A percentile compares a stretch with the other conserved stretches of the same genome.
Evolutionary conservation across 2,888 invertebrate species (phyloP).

Genomic region (Pristionchus fissidentatus): DNA sequence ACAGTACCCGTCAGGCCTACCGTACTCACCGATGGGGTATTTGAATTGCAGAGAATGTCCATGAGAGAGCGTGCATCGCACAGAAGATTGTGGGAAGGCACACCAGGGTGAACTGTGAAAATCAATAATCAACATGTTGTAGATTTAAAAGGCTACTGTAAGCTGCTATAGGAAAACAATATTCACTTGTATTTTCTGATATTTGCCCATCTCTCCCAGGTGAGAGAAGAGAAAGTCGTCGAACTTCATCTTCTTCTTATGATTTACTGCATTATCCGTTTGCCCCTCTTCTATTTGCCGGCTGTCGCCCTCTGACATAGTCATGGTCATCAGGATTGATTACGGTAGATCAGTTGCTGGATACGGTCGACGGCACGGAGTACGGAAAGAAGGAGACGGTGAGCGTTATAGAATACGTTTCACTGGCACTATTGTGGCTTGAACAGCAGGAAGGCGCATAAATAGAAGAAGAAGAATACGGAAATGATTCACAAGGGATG

Average conservation of each 20-base stretch:
- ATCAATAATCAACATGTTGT: neutral
- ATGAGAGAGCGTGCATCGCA: constrained; percentile 74
- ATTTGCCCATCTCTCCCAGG: constrained; percentile 75
- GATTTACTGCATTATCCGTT: no score
- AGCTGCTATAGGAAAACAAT: no score
- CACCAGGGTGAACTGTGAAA: constrained; percentile 72
- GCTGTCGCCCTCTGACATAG: no score
- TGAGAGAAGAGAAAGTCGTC: constrained; percentile 73
- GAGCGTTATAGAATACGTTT: no score
- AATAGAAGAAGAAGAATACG: neutral
- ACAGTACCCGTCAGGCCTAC: no score
- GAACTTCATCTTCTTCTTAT: constrained; percentile 75
- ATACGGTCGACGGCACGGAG: neutral
- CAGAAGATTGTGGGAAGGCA: constrained; percentile 73
- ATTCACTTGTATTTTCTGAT: constrained; percentile 48
- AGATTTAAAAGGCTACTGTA: no score
- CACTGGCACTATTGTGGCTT: no score
- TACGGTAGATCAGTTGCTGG: neutral
- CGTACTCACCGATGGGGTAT: constrained; percentile 63
- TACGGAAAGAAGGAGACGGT: neutral
- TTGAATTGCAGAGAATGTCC: constrained; percentile 73
- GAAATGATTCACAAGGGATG: no score
- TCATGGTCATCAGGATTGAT: neutral
- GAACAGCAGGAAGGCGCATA: neutral
- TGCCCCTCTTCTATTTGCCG: no score